Evolutionary conservation across 2,113 vertebrate genomes (phyloP), one percentile per base, ranked within the genome.

Genomic region (Miniopterus natalensis): DNA sequence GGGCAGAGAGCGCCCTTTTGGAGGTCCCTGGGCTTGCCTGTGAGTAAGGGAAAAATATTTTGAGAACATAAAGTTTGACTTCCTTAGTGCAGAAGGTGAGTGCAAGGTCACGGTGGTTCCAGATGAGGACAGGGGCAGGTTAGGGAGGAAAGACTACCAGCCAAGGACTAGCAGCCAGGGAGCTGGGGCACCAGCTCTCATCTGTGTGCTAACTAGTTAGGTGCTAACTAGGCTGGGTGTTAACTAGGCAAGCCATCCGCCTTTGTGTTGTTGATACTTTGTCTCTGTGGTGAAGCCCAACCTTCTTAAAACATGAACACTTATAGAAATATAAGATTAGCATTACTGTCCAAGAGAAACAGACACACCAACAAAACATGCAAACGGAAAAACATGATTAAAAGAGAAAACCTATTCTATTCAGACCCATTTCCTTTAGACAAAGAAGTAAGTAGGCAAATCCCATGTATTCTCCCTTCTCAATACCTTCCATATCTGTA

Each of bases 181-280:
- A 49, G 3, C 1, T 14, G 0, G 2, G 65, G 6, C 4, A 6
- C 3, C 3, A 2, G 1, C 18, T 71, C 75, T 78, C 27, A 10
- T 27, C 23, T 8, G 11, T 13, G 7, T 79, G 53, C 42, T 17
- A 36, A 40, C 21, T 3, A 61, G 4, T 15, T 57, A 4, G 4
- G 21, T 29, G 21, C 40, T 45, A 51, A 6, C 27, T 14, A 80
- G 29, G 14, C 4, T 9, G 10, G 17, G 9, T 74, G 42, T 42
- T 13, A 36, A 40, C 21, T 8, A 81, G 29, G 23, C 3, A 80
- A n/a, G n/a, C 29, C 36, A 21, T 5, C 17, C 8, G 20, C 20
- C 29, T 71, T 42, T 42, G 36, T 21, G 8, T 6, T 11, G 0
- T 27, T 27, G 21, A 27, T 13, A 6, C 8, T 47, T 79, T 80